Base-by-base conservation (phyloP, 2,113 vertebrate genomes). In the Bombycilla garrulus region DNA sequence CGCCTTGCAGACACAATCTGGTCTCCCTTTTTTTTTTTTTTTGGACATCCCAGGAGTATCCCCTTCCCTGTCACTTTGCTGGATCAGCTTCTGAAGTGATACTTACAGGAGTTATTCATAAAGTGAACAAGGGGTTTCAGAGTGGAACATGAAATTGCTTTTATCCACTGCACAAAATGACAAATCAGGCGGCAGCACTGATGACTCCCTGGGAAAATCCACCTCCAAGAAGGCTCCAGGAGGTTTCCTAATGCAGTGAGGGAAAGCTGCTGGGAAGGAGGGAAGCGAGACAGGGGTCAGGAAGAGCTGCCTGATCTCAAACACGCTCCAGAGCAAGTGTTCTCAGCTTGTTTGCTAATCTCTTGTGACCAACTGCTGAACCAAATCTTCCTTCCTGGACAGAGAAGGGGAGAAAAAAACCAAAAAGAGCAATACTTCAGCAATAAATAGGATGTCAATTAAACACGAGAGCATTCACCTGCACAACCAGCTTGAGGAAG, bases 131-230 rank as follows among this genome's bases (percentile, higher is more conserved):
- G 72, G 50, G 73, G 48, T 79, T 88, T 72, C 26, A 23, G 88
- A 88, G 93, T 15, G 3, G 15, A 84, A 95, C 96, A 87, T 40
- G 78, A 45, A 95, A 95, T 95, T 85, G 94, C 93, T 95, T 74
- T 95, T 91, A 95, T 80, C 95, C 51, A 0, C 92, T 44, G 61
- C 80, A 72, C 51, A 44, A 74, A 29, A 6, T 10, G 85, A 93
- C 74, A 92, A 66, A 96, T 81, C 90, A 83, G 60, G 88, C 69
- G 40, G 91, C 84, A 22, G 66, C 1, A 4, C 54, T 47, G 74
- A 70, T 58, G 69, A 20, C 76, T 85, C 61, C 23, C 82, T 70
- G 90, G 60, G 82, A 93, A 78, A 72, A 88, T 67, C 79, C 26
- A 53, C 36, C 72, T 88, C 76, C 53, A 72, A 33, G 56, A 94